Conservation (phyloP, 2,888 invertebrate species). For the Drosophila stalkeri region DNA sequence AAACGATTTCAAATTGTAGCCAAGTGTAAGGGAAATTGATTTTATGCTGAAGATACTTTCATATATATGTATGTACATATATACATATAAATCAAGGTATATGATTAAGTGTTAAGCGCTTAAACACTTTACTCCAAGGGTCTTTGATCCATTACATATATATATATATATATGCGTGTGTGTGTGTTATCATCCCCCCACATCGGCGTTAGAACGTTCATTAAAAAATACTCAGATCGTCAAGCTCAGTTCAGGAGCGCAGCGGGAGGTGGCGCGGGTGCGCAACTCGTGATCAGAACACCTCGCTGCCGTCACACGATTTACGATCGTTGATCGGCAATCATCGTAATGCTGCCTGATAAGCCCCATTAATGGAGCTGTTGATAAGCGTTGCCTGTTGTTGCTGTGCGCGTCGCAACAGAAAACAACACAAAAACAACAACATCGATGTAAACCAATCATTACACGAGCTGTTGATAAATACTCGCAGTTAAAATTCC, state of each 20-base stretch:
- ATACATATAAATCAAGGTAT: not conserved
- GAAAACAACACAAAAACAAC: conserved; percentile 29
- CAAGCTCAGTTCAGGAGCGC: conserved; percentile 3
- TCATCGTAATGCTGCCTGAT: conserved; percentile 49
- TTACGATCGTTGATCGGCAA: conserved; percentile 30
- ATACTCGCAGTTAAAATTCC: conserved; percentile 19
- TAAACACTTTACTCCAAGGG: not conserved
- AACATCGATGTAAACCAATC: conserved; percentile 20
- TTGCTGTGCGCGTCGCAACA: conserved; percentile 22
- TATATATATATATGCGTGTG: not conserved
- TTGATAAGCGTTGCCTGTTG: conserved; percentile 39
- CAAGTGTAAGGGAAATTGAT: conserved; percentile 24
- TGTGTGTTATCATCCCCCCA: conserved; percentile 27
- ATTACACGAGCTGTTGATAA: conserved; percentile 33
- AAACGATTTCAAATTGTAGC: conserved; percentile 38
- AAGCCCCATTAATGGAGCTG: conserved; percentile 17
- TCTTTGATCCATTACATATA: not conserved
- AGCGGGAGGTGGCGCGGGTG: conserved; percentile 8
- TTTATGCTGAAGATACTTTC: conserved; percentile 34
- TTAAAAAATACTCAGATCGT: not conserved
- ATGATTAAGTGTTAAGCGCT: conserved; percentile 7
- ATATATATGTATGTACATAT: no score
- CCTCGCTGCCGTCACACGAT: conserved; percentile 21
- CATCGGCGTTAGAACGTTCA: not conserved
- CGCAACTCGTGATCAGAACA: conserved; percentile 47